Percentiles rank a stretch among this genome's conserved stretches.
Evolutionary conservation across 2,113 vertebrate species (phyloP).

Genomic region (Prionailurus viverrinus): DNA sequence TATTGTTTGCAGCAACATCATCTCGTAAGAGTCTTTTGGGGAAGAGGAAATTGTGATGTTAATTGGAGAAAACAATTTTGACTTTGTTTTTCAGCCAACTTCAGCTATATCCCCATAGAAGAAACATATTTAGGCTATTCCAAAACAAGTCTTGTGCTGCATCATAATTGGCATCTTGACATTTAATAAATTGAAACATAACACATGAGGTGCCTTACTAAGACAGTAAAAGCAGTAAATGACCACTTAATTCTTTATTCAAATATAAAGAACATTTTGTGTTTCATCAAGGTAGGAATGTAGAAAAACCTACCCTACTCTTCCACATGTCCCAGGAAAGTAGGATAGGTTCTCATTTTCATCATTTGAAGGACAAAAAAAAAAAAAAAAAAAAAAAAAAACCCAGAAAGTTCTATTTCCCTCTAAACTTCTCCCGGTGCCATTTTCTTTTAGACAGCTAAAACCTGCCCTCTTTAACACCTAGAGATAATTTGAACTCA

Average conservation of each 20-base stretch:
- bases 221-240: background rate
- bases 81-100: slow-evolving; percentile 18
- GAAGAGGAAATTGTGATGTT: background rate
- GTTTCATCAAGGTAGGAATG: background rate
- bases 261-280: background rate
- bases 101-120: slow-evolving; percentile 28
- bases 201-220: background rate
- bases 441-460: slow-evolving; percentile 36
- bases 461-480: slow-evolving; percentile 28
- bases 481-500: background rate
- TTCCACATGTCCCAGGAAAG: background rate
- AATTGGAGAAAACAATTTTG: slow-evolving; percentile 57
- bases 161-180: background rate
- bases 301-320: background rate
- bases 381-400: slow-evolving; percentile 30
- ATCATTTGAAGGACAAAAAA: slow-evolving; percentile 21
- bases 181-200: slow-evolving; percentile 45
- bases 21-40: background rate
- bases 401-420: background rate
- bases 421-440: background rate
- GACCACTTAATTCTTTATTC: background rate
- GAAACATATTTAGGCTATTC: slow-evolving; percentile 6
- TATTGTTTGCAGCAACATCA: slow-evolving; percentile 22
- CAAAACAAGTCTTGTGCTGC: slow-evolving; percentile 14
- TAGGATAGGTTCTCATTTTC: background rate